phyloP scores from a whole-genome alignment of 1,140 invertebrate genomes.

The Tetramorium parvispinum region DNA sequence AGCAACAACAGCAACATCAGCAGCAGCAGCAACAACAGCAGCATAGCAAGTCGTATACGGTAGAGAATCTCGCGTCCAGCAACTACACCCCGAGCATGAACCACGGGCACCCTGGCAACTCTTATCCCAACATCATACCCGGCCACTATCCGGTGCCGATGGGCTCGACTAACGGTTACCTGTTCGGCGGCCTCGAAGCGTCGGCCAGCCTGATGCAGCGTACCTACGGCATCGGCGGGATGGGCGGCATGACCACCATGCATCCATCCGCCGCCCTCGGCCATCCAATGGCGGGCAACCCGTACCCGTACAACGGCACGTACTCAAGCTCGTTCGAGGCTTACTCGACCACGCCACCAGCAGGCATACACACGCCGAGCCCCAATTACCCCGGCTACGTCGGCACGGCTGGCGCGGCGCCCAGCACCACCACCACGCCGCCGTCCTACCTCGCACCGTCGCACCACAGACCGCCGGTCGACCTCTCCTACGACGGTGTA shows the following conservation, averaged over 20 bases:
- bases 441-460: slow-evolving; percentile 82
- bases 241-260: slow-evolving; percentile 82
- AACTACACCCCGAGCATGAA: slow-evolving; percentile 83
- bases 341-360: slow-evolving; percentile 79
- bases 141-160: slow-evolving; percentile 84
- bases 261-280: slow-evolving; percentile 81
- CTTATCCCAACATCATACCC: slow-evolving; percentile 82
- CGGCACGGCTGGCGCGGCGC: slow-evolving; percentile 75
- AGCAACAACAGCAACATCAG: slow-evolving; percentile 72
- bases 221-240: slow-evolving; percentile 81
- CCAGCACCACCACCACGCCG: slow-evolving; percentile 79
- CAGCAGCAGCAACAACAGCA: slow-evolving; percentile 80
- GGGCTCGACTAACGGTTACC: slow-evolving; percentile 82
- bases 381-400: slow-evolving; percentile 82
- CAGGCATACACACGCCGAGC: slow-evolving; percentile 82
- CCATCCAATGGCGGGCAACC: slow-evolving; percentile 80
- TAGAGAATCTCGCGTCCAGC: slow-evolving; percentile 84
- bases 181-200: slow-evolving; percentile 81
- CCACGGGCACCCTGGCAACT: slow-evolving; percentile 78
- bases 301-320: slow-evolving; percentile 83
- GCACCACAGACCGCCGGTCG: slow-evolving; percentile 83
- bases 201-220: slow-evolving; percentile 83
- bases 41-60: slow-evolving; percentile 84
- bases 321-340: slow-evolving; percentile 84
- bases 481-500: slow-evolving; percentile 84